Base-by-base conservation (phyloP, 2,797 vertebrate species). In the Paramormyrops hopkinsi region DNA sequence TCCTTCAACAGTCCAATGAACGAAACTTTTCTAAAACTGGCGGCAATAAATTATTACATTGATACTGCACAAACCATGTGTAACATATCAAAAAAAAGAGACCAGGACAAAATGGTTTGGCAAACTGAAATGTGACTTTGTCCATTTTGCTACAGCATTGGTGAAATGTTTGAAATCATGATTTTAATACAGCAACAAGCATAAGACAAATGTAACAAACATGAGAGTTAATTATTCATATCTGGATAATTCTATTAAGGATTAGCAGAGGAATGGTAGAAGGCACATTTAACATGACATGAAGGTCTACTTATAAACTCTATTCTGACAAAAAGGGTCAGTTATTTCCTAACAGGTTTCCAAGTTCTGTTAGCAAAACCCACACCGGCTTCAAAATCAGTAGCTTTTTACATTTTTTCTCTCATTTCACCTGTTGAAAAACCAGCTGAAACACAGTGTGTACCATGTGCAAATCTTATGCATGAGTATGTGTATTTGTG, bases 221-320 rank as follows among this genome's bases (percentile, higher is more conserved):
- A 94, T 93, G 93, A 92, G 94, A 95, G 92, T 93, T 94, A 95
- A 94, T 95, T 92, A 94, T 94, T 95, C 93, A 93, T 94, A 94
- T 94, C 93, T 93, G 93, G 93, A 94, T 94, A 95, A 95, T 94
- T 94, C 93, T 95, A 95, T 94, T 94, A 93, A 94, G 95, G 94
- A 25, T 95, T 95, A 94, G 94, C 93, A 94, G 95, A 95, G 94
- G 94, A 95, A 95, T 94, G 94, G 94, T 95, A 95, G 95, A 95
- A 96, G 94, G 95, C 95, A 96, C 95, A 95, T 94, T 94, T 96
- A 85, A 94, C 93, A 96, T 95, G 94, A 92, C 94, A 95, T 95
- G 94, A 94, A 94, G 94, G 93, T 92, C 93, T 93, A 94, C 94
- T 92, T 87, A 56, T 53, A 94, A 94, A 94, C 93, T 94, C 94